Evolutionary conservation across 2,797 vertebrate species (phyloP), one percentile per base, ranked within the genome.

Genomic region (Schizopygopsis pylzovi): DNA sequence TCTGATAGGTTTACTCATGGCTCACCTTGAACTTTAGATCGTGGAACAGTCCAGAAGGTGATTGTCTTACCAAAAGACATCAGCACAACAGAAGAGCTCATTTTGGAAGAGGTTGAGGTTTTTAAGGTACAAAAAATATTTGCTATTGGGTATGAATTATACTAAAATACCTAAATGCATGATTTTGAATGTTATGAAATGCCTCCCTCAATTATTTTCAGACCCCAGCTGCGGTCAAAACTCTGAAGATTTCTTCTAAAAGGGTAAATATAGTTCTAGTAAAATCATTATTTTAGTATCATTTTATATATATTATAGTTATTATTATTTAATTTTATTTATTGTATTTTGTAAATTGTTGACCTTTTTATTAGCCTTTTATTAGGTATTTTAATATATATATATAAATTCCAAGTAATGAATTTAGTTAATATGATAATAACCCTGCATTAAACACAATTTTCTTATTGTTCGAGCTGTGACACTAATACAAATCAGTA

Each of bases 31-130:
- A 49, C 43, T 72, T 80, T 52, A 85, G 96, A 97, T 90, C 95
- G 94, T 75, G 96, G 96, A 68, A 93, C 96, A 84, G 96, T 97
- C 11, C 84, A 97, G 81, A 97, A 97, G 92, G 92, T 96, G 82
- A 97, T 97, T 83, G 96, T 95, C 39, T 96, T 97, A 91, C 97
- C 97, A 83, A 97, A 96, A 92, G 96, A 97, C 87, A 95, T 93
- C 49, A 96, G 95, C 92, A 95, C 94, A 28, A 96, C 96, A 93
- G 96, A 97, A 91, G 96, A 97, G 94, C 96, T 97, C 39, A 95
- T 96, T 88, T 92, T 97, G 89, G 97, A 97, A 91, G 96, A 97
- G 86, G 93, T 97, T 72, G 96, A 96, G 86, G 94, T 97, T 89
- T 96, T 97, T 88, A 96, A 95, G 95, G 96, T 97, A 16, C 15